phyloP scores from a whole-genome alignment of 2,797 vertebrate genomes.

The Gallinago nigripennis region DNA sequence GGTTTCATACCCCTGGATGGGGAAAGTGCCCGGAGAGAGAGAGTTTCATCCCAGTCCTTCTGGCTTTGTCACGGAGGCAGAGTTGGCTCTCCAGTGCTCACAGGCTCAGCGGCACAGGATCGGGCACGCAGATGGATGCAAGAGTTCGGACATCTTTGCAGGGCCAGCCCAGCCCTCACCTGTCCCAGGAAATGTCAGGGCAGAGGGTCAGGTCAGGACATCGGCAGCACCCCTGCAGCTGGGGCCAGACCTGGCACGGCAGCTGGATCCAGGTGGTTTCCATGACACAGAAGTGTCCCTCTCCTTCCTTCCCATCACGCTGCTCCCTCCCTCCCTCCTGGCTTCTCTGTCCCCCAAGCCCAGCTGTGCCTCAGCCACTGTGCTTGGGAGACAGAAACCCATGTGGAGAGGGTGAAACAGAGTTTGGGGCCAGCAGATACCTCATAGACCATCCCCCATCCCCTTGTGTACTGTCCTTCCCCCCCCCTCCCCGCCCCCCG shows the following conservation, averaged over 20 bases:
- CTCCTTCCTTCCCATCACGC: neutral
- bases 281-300: neutral
- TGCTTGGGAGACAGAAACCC: neutral
- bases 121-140: neutral
- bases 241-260: accelerated
- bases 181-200: neutral
- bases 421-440: neutral
- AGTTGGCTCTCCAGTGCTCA: neutral
- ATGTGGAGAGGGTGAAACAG: accelerated
- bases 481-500: no score
- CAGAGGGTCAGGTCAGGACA: neutral
- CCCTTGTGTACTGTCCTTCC: no score
- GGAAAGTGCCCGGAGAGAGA: neutral
- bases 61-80: neutral
- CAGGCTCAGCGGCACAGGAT: accelerated
- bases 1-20: neutral
- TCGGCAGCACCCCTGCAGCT: accelerated
- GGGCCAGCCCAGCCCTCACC: neutral
- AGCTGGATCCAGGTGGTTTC: neutral
- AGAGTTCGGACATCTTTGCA: neutral
- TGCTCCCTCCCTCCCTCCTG: neutral
- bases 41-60: neutral
- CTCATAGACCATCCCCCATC: neutral
- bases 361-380: neutral
- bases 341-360: neutral